Percentiles rank a stretch among this genome's conserved stretches.
Evolutionary conservation across 1,140 invertebrate species (phyloP).

Genomic region (Habropoda laboriosa): DNA sequence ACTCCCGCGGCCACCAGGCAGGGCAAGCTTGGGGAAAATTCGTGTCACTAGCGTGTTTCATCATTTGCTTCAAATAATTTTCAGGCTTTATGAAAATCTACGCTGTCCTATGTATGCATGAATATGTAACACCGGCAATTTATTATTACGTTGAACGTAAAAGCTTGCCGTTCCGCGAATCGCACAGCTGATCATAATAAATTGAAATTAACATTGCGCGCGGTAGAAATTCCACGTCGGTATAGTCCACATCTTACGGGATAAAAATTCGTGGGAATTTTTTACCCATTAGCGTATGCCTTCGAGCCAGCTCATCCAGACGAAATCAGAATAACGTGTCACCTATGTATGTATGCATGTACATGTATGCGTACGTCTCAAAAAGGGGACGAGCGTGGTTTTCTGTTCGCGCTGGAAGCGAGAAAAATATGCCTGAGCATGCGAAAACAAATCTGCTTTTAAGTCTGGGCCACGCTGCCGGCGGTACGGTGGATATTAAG

Average conservation of each 20-base stretch:
- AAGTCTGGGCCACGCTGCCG: constrained; percentile 72
- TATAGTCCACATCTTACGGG: too few species aligned
- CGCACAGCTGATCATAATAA: neutral
- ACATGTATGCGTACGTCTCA: neutral
- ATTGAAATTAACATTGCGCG: neutral
- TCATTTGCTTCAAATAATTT: constrained; percentile 15
- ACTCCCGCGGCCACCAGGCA: too few species aligned
- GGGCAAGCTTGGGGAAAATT: neutral
- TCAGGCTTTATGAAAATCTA: neutral
- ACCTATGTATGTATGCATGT: neutral
- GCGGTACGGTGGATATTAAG: constrained; percentile 75
- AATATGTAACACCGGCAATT: neutral
- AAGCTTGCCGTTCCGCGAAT: neutral
- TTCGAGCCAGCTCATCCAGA: neutral
- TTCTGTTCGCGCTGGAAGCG: neutral
- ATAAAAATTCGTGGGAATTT: too few species aligned
- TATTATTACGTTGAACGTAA: neutral
- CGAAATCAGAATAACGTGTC: neutral
- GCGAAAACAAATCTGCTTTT: constrained; percentile 78
- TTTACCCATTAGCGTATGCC: neutral
- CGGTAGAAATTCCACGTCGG: too few species aligned
- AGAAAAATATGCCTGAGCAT: constrained; percentile 71
- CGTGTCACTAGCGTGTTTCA: neutral
- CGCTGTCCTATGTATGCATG: neutral
- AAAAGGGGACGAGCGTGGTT: neutral